Conservation (phyloP, 2,113 vertebrate species). For the Oostethus manadensis region DNA sequence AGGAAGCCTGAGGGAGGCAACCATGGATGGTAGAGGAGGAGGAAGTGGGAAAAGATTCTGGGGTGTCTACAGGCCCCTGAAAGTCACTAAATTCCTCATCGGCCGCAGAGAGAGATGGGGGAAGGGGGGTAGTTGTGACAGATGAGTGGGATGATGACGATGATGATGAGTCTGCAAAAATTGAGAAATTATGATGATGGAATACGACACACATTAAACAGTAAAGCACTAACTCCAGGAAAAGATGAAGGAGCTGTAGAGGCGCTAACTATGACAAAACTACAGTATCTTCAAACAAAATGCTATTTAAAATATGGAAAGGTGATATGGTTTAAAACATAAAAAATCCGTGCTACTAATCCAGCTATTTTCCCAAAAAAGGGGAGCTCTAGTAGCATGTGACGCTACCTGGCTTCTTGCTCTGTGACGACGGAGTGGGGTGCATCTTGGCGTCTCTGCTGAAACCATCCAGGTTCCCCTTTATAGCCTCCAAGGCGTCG, state of each 20-base stretch:
- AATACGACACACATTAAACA: constrained; percentile 57
- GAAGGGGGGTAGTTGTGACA: constrained; percentile 79
- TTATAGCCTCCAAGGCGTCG: constrained; percentile 96
- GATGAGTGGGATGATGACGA: constrained; percentile 87
- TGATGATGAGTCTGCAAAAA: constrained; percentile 93
- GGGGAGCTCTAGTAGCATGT: too few species aligned
- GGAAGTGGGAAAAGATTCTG: constrained; percentile 65
- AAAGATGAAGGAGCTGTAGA: constrained; percentile 1
- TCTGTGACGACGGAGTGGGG: constrained; percentile 85
- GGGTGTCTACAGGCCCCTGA: constrained; percentile 80
- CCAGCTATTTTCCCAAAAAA: not conserved
- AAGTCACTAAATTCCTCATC: constrained; percentile 97
- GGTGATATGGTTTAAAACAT: not conserved
- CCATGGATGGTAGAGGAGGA: constrained; percentile 35
- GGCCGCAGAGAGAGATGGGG: constrained; percentile 80
- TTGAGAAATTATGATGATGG: constrained; percentile 75
- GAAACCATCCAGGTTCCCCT: constrained; percentile 97
- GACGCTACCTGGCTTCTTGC: constrained; percentile 86
- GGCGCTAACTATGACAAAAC: too few species aligned
- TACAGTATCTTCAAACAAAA: too few species aligned
- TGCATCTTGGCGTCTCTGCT: constrained; percentile 98
- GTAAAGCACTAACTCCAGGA: constrained; percentile 36
- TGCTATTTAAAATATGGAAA: too few species aligned
- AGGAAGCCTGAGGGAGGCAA: constrained; percentile 50
- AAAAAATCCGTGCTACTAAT: constrained; percentile 5